Conservation (phyloP, 2,888 invertebrate species). For the Pammene aurita region DNA sequence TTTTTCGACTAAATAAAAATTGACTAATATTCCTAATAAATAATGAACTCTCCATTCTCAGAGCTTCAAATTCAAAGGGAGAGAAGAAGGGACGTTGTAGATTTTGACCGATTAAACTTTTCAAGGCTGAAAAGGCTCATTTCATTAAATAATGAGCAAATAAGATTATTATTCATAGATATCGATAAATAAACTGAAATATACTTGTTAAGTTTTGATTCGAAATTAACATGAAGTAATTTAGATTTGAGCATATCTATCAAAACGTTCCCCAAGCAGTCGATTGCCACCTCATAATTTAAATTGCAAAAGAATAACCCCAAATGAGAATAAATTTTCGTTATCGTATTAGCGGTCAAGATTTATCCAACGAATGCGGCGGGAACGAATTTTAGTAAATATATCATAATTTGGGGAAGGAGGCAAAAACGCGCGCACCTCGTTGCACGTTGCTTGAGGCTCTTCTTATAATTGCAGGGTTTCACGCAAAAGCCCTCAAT, state of each 20-base stretch:
- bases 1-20: conserved; percentile 83
- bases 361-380: conserved; percentile 54
- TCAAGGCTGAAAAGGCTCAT: conserved; percentile 54
- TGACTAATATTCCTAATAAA: conserved; percentile 84
- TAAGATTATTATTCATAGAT: conserved; percentile 4
- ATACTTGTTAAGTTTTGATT: conserved; percentile 7
- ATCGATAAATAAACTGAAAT: not conserved
- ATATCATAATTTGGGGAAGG: conserved; percentile 75
- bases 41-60: conserved; percentile 80
- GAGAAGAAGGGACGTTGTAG: conserved; percentile 60
- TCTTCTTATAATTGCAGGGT: conserved; percentile 82
- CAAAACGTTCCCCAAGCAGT: conserved; percentile 15
- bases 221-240: not conserved
- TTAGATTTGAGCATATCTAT: conserved; percentile 1
- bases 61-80: conserved; percentile 61
- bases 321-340: conserved; percentile 34
- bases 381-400: conserved; percentile 64
- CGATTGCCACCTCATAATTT: conserved; percentile 40
- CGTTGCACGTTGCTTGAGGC: conserved; percentile 80
- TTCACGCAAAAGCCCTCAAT: conserved; percentile 82
- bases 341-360: conserved; percentile 43
- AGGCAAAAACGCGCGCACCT: conserved; percentile 72
- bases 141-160: conserved; percentile 28
- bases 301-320: conserved; percentile 34
- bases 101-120: conserved; percentile 75